Evolutionary conservation across 2,797 vertebrate genomes (phyloP).

Genomic region (Melanotaenia boesemani): DNA sequence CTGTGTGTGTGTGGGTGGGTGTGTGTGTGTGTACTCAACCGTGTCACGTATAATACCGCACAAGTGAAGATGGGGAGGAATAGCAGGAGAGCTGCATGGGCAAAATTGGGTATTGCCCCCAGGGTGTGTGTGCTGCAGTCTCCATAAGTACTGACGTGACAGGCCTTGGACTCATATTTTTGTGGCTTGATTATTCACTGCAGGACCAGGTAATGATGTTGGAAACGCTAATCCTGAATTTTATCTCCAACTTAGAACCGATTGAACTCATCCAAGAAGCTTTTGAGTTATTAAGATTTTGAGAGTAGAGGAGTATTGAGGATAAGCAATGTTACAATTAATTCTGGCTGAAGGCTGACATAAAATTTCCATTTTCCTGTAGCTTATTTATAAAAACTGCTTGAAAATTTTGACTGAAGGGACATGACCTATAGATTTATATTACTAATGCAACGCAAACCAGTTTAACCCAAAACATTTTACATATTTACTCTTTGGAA

Average conservation of each 20-base stretch:
- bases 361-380: not conserved
- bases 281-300: not conserved
- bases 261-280: conserved; percentile 14
- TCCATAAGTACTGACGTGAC: conserved; percentile 66
- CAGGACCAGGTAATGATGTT: conserved; percentile 65
- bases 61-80: conserved; percentile 76
- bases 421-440: not conserved
- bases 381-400: not conserved
- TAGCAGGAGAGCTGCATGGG: conserved; percentile 81
- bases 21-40: conserved; percentile 18
- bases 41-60: conserved; percentile 72
- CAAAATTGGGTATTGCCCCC: conserved; percentile 77
- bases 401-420: not conserved
- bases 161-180: conserved; percentile 59
- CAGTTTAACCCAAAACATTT: not conserved
- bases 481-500: too few relatives aligned
- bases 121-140: conserved; percentile 52
- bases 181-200: conserved; percentile 49
- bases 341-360: not conserved
- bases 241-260: conserved; percentile 3
- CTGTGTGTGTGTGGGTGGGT: conserved; percentile 30
- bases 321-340: not conserved
- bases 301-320: not conserved
- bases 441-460: not conserved
- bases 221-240: conserved; percentile 21